Evolutionary conservation across 2,113 vertebrate genomes (phyloP).

Genomic region (Poeciliopsis prolifica): DNA sequence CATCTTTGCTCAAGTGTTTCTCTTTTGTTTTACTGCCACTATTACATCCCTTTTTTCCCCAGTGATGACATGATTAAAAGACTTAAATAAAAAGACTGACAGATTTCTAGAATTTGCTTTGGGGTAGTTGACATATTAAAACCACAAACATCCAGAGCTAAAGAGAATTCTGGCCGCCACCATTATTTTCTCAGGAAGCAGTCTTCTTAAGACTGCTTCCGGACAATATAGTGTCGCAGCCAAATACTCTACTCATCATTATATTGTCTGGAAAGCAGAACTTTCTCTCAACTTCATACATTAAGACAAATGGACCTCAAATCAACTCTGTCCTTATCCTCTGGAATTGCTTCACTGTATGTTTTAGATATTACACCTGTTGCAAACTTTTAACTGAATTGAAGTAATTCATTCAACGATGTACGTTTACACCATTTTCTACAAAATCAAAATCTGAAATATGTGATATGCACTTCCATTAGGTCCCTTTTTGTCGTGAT

Average conservation of each 20-base stretch:
- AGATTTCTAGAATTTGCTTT: not conserved
- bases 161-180: conserved; percentile 11
- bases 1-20: conserved; percentile 15
- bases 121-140: not conserved
- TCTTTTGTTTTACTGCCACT: not conserved
- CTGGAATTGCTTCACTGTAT: no score
- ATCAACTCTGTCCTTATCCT: no score
- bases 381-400: no score
- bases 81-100: not conserved
- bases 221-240: not conserved
- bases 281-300: not conserved
- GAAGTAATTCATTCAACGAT: no score
- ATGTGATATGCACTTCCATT: no score
- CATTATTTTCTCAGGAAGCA: conserved; percentile 7
- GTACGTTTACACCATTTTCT: no score
- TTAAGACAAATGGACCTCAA: no score
- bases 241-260: not conserved
- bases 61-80: not conserved
- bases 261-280: not conserved
- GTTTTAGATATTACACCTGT: no score
- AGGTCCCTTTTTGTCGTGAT: no score
- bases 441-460: no score
- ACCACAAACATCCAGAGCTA: not conserved
- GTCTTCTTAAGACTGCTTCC: conserved; percentile 18
- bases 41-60: not conserved